A percentile compares a stretch with the other conserved stretches of the same genome.
phyloP scores from a whole-genome alignment of 2,113 vertebrate species.

The Poeciliopsis turrubarensis region DNA sequence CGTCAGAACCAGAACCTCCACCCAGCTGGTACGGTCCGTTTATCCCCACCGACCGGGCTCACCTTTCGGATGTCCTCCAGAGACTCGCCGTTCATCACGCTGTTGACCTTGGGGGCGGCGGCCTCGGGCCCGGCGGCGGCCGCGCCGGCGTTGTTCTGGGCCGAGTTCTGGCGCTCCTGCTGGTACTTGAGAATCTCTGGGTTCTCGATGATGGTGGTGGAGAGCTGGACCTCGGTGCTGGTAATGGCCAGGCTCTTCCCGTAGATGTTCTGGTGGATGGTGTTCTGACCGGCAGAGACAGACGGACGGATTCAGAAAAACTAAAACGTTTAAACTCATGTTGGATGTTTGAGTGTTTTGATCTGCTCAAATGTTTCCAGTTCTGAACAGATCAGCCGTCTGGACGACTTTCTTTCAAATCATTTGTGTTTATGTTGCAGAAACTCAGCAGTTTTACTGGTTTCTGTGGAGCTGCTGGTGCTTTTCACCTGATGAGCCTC shows the following conservation, averaged over 20 bases:
- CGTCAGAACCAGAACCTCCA: too few relatives aligned
- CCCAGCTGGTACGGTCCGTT: too few relatives aligned
- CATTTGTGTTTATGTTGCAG: not conserved
- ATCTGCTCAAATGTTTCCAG: too few relatives aligned
- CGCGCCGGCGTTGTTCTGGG: slow-evolving; percentile 64
- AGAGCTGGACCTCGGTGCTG: slow-evolving; percentile 89
- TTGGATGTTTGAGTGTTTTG: too few relatives aligned
- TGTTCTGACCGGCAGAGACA: slow-evolving; percentile 81
- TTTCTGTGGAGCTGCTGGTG: not conserved
- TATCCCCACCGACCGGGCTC: too few relatives aligned
- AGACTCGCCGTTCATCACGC: slow-evolving; percentile 95
- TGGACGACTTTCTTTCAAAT: not conserved
- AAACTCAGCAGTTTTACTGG: not conserved
- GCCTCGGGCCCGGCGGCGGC: slow-evolving; percentile 58
- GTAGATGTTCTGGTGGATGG: slow-evolving; percentile 96
- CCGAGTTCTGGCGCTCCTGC: slow-evolving; percentile 82
- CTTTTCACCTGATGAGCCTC: not conserved
- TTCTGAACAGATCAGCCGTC: not conserved
- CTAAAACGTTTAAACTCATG: not conserved
- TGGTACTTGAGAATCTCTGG: slow-evolving; percentile 98
- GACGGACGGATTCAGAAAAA: not conserved
- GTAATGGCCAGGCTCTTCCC: slow-evolving; percentile 97
- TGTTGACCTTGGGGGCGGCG: slow-evolving; percentile 86
- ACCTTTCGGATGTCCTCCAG: slow-evolving; percentile 98
- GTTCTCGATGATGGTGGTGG: slow-evolving; percentile 96